Percentiles rank a stretch among this genome's conserved stretches.
Conservation (phyloP, 2,797 vertebrate species). For the Picus viridis region DNA sequence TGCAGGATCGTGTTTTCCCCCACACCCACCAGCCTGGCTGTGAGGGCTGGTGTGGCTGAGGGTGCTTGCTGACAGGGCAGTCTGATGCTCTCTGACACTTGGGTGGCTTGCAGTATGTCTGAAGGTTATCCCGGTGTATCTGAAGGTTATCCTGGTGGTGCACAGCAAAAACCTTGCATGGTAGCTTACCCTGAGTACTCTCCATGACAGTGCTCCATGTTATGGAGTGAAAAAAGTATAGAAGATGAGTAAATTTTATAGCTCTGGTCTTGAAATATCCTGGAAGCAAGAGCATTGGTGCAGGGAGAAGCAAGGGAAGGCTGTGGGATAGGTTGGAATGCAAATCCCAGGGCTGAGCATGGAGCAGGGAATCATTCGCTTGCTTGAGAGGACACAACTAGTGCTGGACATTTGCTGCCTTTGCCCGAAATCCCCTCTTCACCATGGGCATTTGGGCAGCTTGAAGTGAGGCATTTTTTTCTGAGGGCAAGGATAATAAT, state of each 20-base stretch:
- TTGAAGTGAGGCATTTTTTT: neutral
- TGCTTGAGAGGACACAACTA: neutral
- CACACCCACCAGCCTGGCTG: neutral
- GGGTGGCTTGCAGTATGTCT: fast-evolving
- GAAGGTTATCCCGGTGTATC: fast-evolving
- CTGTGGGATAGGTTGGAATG: neutral
- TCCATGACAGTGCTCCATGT: fast-evolving
- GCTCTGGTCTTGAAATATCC: neutral
- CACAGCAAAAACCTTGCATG: fast-evolving
- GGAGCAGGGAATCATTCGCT: fast-evolving
- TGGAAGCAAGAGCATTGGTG: fast-evolving
- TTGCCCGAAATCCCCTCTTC: neutral
- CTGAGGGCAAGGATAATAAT: neutral
- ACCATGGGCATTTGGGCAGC: fast-evolving
- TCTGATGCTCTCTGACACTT: neutral
- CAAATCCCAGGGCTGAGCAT: neutral
- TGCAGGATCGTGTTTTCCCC: neutral
- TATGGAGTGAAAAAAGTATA: fast-evolving
- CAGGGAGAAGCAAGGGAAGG: neutral
- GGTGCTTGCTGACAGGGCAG: fast-evolving
- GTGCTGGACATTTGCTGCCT: fast-evolving
- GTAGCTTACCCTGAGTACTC: neutral
- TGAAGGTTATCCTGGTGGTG: fast-evolving
- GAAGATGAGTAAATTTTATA: neutral
- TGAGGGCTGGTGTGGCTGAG: neutral